A percentile compares a stretch with the other conserved stretches of the same genome.
phyloP scores from a whole-genome alignment of 2,888 invertebrate genomes.

The Hirtodrosophila trivittata region DNA sequence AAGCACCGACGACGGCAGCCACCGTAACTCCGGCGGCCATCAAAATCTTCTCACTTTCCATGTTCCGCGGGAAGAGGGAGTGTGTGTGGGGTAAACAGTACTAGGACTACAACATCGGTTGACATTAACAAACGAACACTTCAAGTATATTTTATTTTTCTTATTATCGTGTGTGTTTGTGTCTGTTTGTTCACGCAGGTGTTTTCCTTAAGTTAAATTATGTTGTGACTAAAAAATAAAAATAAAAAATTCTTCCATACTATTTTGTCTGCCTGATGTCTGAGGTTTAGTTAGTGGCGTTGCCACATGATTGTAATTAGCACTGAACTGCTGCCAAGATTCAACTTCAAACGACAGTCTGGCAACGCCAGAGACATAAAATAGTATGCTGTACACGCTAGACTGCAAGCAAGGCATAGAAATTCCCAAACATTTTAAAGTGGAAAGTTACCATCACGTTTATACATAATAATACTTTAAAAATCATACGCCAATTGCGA shows the following conservation, averaged over 20 bases:
- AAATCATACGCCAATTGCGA: too few relatives aligned
- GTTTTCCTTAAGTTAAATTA: slow-evolving; percentile 13
- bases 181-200: slow-evolving; percentile 5
- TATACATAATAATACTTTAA: too few relatives aligned
- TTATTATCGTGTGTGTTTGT: slow-evolving; percentile 4
- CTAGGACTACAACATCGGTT: slow-evolving; percentile 42
- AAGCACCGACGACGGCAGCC: slow-evolving; percentile 92
- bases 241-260: slow-evolving; percentile 56
- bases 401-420: too few relatives aligned
- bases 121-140: slow-evolving; percentile 26
- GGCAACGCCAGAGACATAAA: slow-evolving; percentile 8
- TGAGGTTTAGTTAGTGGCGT: slow-evolving; percentile 36
- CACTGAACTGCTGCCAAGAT: slow-evolving; percentile 12
- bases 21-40: slow-evolving; percentile 91
- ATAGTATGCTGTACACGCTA: not conserved
- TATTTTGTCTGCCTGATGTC: slow-evolving; percentile 48
- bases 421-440: too few relatives aligned
- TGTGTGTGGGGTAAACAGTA: slow-evolving; percentile 16
- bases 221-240: slow-evolving; percentile 35
- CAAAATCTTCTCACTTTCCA: slow-evolving; percentile 89
- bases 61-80: slow-evolving; percentile 33
- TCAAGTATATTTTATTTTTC: not conserved
- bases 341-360: not conserved
- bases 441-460: too few relatives aligned
- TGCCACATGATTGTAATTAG: slow-evolving; percentile 18